Base-by-base conservation (phyloP, 2,113 vertebrate species). In the Rhinogobius similis region DNA sequence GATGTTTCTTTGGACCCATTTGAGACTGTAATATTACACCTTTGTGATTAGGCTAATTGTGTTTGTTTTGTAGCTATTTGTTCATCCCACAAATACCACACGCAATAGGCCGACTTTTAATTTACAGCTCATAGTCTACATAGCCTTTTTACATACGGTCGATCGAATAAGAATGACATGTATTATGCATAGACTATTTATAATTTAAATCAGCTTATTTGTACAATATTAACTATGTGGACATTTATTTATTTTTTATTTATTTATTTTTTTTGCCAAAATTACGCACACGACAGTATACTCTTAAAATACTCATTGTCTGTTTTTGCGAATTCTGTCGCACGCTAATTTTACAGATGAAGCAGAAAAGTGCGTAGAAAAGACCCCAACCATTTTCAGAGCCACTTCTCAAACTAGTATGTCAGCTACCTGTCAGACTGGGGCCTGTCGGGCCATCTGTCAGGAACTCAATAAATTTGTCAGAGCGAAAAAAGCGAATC, bases 391-490 rank as follows among this genome's bases (percentile, higher is more conserved):
- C 71, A 1, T 78, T 83, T 74, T 73, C 66, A 65, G 58, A 12
- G 46, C 46, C 76, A 66, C 50, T 32, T 77, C 66, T 75, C 46
- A 67, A 66, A 77, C 48, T 24, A 77, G 71, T 70, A 9, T 75
- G 77, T 85, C 80, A 83, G 78, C 83, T 72, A 16, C 50, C 81
- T 82, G 85, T 82, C 82, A 79, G 70, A 46, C 66, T 8, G 44
- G 9, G 29, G 48, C 27, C 83, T 82, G 83, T 82, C 86, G 77
- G 67, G 24, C 77, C 78, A 82, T 87, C 82, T 87, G 80, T 90
- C 85, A 84, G 5, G 62, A 87, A 86, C 78, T 83, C 85, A 83
- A 86, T 87, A 82, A 55, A 86, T 87, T 87, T 90, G 82, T 84
- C 79, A 85, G 83, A 59, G 75, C 41, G 36, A 63, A 26, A 46